Percentiles rank a stretch among this genome's conserved stretches.
Conservation (phyloP, 2,113 vertebrate genomes). For the Hemichromis elongatus region DNA sequence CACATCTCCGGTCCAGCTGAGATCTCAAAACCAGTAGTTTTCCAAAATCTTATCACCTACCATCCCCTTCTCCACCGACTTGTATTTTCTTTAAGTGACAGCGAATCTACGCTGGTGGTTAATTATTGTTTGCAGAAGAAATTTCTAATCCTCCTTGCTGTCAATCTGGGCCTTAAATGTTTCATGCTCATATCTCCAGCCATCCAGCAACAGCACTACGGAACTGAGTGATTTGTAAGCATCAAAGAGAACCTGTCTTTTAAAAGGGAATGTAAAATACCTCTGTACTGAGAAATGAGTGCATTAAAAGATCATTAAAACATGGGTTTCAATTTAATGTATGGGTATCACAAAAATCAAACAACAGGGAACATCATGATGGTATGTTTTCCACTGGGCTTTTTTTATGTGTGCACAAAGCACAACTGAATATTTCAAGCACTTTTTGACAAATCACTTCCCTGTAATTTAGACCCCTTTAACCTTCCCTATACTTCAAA, state of each 20-base stretch:
- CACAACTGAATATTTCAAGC: neutral
- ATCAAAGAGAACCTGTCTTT: too few relatives aligned
- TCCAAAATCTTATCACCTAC: neutral
- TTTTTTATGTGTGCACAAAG: neutral
- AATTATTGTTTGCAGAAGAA: neutral
- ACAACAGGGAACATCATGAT: neutral
- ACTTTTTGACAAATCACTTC: neutral
- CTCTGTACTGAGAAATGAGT: neutral
- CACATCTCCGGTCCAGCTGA: neutral
- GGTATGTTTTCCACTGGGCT: neutral
- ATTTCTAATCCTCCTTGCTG: neutral
- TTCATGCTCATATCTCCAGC: neutral
- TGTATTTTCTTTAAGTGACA: neutral
- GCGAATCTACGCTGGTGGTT: neutral
- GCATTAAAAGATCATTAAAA: neutral
- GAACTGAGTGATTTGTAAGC: too few relatives aligned
- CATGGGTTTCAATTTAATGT: neutral
- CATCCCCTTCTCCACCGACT: neutral
- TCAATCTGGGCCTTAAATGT: neutral
- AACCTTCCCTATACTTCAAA: neutral
- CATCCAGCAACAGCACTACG: neutral
- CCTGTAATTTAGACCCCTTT: neutral
- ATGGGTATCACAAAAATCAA: neutral
- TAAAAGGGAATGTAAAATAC: neutral
- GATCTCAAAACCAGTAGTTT: neutral